Percentiles rank a stretch among this genome's conserved stretches.
These are phyloP conservation scores for Euproctis similis DNA, from an alignment of 2,888 invertebrate species.

Conservation along the genomic window DNA sequence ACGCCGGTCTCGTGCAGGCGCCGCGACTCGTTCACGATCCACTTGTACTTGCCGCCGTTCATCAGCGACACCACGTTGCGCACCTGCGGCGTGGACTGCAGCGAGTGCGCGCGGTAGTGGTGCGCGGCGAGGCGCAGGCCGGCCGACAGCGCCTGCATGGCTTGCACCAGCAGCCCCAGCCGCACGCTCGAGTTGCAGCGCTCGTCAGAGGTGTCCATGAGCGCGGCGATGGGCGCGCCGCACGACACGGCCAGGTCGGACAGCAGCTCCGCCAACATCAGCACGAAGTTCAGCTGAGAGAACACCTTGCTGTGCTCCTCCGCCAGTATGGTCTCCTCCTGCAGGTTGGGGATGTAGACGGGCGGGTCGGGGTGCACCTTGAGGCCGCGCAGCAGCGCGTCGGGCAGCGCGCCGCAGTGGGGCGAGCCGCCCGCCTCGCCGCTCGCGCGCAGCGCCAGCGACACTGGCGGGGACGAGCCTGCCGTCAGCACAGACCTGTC, in stretches of 20 bases:
- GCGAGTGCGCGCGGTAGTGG: constrained; percentile 86
- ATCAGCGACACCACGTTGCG: constrained; percentile 91
- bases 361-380: constrained; percentile 65
- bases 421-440: constrained; percentile 75
- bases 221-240: constrained; percentile 83
- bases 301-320: constrained; percentile 97
- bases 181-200: constrained; percentile 73
- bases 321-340: constrained; percentile 96
- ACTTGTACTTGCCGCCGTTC: constrained; percentile 94
- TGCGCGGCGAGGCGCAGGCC: constrained; percentile 92
- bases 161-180: constrained; percentile 90
- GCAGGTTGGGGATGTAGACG: constrained; percentile 93
- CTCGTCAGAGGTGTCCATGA: constrained; percentile 71
- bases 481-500: constrained; percentile 52
- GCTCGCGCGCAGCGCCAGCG: constrained; percentile 67
- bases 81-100: constrained; percentile 94
- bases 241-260: constrained; percentile 90
- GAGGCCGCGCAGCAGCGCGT: constrained; percentile 66
- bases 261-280: constrained; percentile 96
- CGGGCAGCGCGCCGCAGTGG: constrained; percentile 47
- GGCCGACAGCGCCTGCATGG: constrained; percentile 95
- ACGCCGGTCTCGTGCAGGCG: constrained; percentile 88
- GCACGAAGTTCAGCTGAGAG: constrained; percentile 97
- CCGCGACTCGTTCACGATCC: constrained; percentile 90
- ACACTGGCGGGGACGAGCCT: constrained; percentile 60